Evolutionary conservation across 2,888 invertebrate species (phyloP), one percentile per base, ranked within the genome.

Genomic region (Hirtodrosophila confusa): DNA sequence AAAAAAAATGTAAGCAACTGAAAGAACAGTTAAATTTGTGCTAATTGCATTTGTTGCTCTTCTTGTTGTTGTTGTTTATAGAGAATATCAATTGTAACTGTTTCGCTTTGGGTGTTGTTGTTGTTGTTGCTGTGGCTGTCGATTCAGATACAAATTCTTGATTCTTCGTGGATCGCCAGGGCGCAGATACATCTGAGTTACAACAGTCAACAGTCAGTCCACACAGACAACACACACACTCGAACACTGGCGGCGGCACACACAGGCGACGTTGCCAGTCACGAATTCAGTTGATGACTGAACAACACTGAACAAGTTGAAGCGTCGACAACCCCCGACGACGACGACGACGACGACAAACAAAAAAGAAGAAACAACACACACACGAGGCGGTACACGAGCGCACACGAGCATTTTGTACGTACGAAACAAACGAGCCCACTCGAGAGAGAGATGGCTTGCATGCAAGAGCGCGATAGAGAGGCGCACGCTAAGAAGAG

Each of bases 281-380:
- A 90, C 90, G 90, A 90, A 90, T 91, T 90, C 91, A 90, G 91
- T 90, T 90, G 90, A 90, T 90, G 91, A 91, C 91, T 91, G 90
- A 91, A 91, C 88, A 88, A 88, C 89, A 89, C 84, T 90, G 90
- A 90, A 89, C 86, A 80, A 86, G 86, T 89, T 89, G 89, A 89
- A 89, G 90, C 89, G 89, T 88, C 90, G 88, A 89, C 90, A 91
- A 91, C 91, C 91, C 91, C 82, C 51, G 17, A 17, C 17, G 17
- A 17, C 17, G 17, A 17, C 17, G 27, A 27, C 3, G 6, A 27
- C 4, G 6, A 27, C 4, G 27, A 6, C 27, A 27, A 6, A 6
- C 27, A 27, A 68, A 61, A 68, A 60, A 66, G 47, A 39, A 47
- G 2, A 0, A 31, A 31, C 7, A 37, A 50, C 67, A 54, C 39